These are phyloP conservation scores for Oreotrochilus melanogaster DNA, from an alignment of 2,113 vertebrate species.

Conservation along the genomic window DNA sequence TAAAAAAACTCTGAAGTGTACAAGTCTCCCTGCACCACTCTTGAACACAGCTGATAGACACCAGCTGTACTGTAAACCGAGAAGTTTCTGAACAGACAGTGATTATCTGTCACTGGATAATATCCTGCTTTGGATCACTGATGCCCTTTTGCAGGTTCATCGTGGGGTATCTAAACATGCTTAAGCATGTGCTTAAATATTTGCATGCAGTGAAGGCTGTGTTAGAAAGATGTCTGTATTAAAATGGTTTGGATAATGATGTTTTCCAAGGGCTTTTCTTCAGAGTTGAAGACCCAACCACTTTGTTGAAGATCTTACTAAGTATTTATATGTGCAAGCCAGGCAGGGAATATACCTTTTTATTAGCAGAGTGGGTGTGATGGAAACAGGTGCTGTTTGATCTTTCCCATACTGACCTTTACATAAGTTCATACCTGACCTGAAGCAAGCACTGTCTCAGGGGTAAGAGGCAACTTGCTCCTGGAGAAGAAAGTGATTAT, in stretches of 20 bases:
- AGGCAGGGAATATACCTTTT: neutral
- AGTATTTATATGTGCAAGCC: neutral
- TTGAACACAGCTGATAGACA: neutral
- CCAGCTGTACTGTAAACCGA: slow-evolving; percentile 14
- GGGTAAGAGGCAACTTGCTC: neutral
- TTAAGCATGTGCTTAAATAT: slow-evolving; percentile 8
- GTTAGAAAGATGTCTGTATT: neutral
- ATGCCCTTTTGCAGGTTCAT: slow-evolving; percentile 25
- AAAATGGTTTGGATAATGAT: neutral
- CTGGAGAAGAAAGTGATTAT: neutral
- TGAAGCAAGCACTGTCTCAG: neutral
- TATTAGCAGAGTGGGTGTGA: neutral
- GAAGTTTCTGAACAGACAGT: slow-evolving; percentile 30
- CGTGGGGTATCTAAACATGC: neutral
- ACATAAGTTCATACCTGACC: neutral
- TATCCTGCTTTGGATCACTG: slow-evolving; percentile 9
- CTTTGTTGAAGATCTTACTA: neutral
- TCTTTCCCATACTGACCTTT: neutral
- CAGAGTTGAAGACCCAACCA: neutral
- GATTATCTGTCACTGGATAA: slow-evolving; percentile 33
- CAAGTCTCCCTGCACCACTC: neutral
- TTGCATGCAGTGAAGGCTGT: neutral
- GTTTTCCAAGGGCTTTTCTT: neutral
- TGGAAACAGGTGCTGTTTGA: slow-evolving; percentile 9
- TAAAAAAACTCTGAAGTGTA: neutral